Evolutionary conservation across 1,140 invertebrate species (phyloP).

Genomic region (Sinella curviseta): DNA sequence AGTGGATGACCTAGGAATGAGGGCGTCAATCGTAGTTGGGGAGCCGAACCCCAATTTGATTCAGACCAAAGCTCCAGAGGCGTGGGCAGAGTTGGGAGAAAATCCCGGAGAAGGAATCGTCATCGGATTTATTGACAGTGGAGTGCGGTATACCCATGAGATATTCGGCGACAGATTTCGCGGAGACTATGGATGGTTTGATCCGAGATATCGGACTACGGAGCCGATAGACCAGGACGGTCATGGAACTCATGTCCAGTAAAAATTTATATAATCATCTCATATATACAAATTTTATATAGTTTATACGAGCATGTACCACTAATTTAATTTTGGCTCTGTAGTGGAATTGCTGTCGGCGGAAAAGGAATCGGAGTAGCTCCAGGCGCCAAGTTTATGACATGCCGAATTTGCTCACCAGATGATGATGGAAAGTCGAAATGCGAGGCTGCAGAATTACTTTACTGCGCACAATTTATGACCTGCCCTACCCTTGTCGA

Average conservation of each 20-base stretch:
- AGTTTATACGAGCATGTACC: background rate
- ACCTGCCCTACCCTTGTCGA: constrained; percentile 31
- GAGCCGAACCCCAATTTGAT: background rate
- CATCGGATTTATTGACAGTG: background rate
- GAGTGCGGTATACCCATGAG: background rate
- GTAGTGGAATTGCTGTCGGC: background rate
- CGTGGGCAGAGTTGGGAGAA: background rate
- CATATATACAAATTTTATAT: background rate
- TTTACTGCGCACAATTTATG: background rate
- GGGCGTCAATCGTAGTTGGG: background rate
- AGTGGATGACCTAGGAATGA: too few relatives aligned
- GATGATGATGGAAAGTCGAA: background rate
- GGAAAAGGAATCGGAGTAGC: background rate
- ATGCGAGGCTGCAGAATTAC: background rate
- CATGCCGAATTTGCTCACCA: background rate
- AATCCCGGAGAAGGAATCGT: background rate
- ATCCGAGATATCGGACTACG: background rate
- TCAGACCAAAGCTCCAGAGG: background rate
- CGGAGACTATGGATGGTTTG: constrained; percentile 16
- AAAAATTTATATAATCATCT: too few relatives aligned
- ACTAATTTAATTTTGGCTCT: background rate
- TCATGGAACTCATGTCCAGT: background rate
- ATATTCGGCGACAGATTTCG: background rate
- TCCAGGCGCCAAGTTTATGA: background rate
- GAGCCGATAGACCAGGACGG: background rate